Conservation (phyloP, 2,113 vertebrate genomes). For the Gallinago media region DNA sequence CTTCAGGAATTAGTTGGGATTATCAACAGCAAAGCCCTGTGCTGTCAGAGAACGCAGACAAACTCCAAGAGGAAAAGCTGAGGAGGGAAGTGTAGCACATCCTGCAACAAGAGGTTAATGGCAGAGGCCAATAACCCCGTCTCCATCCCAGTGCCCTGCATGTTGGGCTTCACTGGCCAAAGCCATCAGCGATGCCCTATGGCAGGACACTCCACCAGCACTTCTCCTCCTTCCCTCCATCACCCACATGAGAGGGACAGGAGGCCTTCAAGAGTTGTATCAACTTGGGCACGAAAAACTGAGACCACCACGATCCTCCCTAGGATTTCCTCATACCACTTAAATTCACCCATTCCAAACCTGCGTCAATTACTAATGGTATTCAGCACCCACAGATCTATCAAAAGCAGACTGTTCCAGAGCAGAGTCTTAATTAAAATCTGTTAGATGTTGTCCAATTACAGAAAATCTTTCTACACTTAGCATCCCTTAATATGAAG, state of each 20-base stretch:
- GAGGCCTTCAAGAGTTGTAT: neutral
- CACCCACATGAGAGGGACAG: neutral
- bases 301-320: neutral
- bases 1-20: neutral
- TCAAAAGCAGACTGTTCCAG: conserved; percentile 57
- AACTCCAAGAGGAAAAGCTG: neutral
- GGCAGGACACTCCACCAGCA: fast-evolving
- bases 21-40: neutral
- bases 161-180: neutral
- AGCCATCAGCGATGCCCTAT: fast-evolving
- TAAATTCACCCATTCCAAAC: neutral
- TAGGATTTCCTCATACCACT: fast-evolving
- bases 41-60: neutral
- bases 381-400: conserved; percentile 41
- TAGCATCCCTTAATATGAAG: conserved; percentile 42
- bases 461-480: conserved; percentile 63
- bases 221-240: neutral
- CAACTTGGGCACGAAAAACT: neutral
- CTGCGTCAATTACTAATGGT: neutral
- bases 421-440: conserved; percentile 70
- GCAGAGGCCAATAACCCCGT: fast-evolving
- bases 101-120: neutral
- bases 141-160: no score
- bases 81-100: neutral
- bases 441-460: conserved; percentile 60